A percentile compares a stretch with the other conserved stretches of the same genome.
Conservation (phyloP, 1,140 invertebrate species). For the Coenobita brevimanus region DNA sequence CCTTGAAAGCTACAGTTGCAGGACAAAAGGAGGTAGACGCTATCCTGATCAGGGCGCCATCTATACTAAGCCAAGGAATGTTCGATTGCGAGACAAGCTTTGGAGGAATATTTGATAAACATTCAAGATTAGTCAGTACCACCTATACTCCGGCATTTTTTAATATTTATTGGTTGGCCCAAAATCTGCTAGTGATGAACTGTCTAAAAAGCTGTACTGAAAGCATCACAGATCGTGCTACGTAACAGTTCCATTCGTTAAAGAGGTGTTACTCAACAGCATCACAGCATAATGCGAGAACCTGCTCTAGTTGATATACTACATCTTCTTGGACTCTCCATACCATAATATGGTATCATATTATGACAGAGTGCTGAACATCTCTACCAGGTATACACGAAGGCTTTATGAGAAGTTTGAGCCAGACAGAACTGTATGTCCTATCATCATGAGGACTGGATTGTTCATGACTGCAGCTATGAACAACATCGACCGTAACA, state of each 20-base stretch:
- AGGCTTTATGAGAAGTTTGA: neutral
- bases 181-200: conserved; percentile 18
- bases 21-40: too few species aligned
- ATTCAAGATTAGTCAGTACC: neutral
- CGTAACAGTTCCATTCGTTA: neutral
- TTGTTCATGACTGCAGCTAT: neutral
- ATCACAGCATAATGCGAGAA: neutral
- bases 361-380: conserved; percentile 22
- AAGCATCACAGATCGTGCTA: conserved; percentile 7
- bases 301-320: neutral
- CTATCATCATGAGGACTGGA: conserved; percentile 6
- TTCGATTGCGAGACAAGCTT: neutral
- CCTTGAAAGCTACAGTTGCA: too few species aligned
- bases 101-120: conserved; percentile 11
- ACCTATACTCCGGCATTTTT: conserved; percentile 2
- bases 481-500: conserved; percentile 2
- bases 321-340: neutral
- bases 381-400: neutral
- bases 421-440: conserved; percentile 1
- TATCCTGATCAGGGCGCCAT: too few species aligned
- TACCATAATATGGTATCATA: too few species aligned
- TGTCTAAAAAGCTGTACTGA: neutral
- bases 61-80: neutral
- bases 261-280: neutral
- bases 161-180: neutral